Evolutionary conservation across 2,888 invertebrate species (phyloP), one percentile per base, ranked within the genome.

Genomic region (Eilema depressum): DNA sequence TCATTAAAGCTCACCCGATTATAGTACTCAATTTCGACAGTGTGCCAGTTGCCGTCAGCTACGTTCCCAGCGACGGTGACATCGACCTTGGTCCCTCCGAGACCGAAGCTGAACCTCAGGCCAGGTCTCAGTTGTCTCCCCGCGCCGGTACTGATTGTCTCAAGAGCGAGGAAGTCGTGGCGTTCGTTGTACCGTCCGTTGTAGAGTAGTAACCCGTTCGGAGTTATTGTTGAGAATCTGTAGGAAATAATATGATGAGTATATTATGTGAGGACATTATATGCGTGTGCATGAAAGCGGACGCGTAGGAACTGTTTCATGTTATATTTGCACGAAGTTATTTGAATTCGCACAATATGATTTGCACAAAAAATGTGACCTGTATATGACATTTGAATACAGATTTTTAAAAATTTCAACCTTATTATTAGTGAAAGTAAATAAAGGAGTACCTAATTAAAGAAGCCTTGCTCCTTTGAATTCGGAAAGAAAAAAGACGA

Each of bases 141-240:
- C 0, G 94, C 94, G 4, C 93, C 94, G 0, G 97, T 96, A 66
- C 97, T 96, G 0, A 98, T 93, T 17, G 99, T 96, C 92, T 99
- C 99, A 61, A 99, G 92, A 0, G 99, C 98, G 25, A 99, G 96
- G 88, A 99, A 99, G 92, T 99, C 99, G 87, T 99, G 99, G 1
- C 97, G 96, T 88, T 99, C 99, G 90, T 99, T 99, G 93, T 99
- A 99, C 0, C 99, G 96, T 0, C 99, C 99, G 90, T 99, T 99
- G 95, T 99, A 99, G 0, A 99, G 95, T 0, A 99, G 93, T 0
- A 99, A 92, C 0, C 98, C 99, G 79, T 98, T 97, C 11, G 97
- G 96, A 25, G 97, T 96, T 78, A 98, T 97, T 0, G 99, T 99
- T 2, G 99, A 98, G 91, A 99, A 99, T 82, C 97, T 97, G 88